Base-by-base conservation (phyloP, 2,113 vertebrate genomes). In the Lophius piscatorius region DNA sequence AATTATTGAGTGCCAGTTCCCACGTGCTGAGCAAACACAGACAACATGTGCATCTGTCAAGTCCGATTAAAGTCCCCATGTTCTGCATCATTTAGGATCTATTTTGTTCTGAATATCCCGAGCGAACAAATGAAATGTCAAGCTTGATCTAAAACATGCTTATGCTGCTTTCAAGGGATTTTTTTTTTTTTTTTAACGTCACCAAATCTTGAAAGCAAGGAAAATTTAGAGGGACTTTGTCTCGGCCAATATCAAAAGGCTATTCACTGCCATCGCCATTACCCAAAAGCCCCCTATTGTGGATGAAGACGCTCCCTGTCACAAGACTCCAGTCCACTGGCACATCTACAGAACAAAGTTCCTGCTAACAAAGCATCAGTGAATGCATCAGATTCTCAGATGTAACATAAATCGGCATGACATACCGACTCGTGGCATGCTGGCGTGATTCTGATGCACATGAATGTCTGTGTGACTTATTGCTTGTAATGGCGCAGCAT, bases 171-270 rank as follows among this genome's bases (percentile, higher is more conserved):
- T 82, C 71, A 66, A 73, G 54, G 48, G 44, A 69, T 63, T 21
- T 49, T 70, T 56, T 62, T 67, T 52, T 23, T 49, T 35, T 61
- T n/a, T 65, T 66, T 45, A 12, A 42, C 69, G 55, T 81, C 47
- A 64, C 42, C 56, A 63, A 65, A 82, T 63, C 71, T 79, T 80
- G 70, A 80, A 81, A 76, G 70, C 61, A 39, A 65, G 40, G 36
- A 44, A 59, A 72, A 71, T 83, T 78, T 71, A 64, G 65, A 73
- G 81, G 54, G 63, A 33, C 59, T 81, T 86, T 66, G 78, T 89
- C 77, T 83, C 68, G 33, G 59, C 51, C 63, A 57, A 83, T 76
- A 82, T 88, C 80, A 89, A 90, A 88, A 86, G 86, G 76, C 83
- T 41, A 80, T 90, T 89, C 74, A 87, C 47, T 56, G 57, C 22